A percentile compares a stretch with the other conserved stretches of the same genome.
These are phyloP conservation scores for Alcedo quadribrachys DNA, from an alignment of 2,797 vertebrate species.

Conservation along the genomic window DNA sequence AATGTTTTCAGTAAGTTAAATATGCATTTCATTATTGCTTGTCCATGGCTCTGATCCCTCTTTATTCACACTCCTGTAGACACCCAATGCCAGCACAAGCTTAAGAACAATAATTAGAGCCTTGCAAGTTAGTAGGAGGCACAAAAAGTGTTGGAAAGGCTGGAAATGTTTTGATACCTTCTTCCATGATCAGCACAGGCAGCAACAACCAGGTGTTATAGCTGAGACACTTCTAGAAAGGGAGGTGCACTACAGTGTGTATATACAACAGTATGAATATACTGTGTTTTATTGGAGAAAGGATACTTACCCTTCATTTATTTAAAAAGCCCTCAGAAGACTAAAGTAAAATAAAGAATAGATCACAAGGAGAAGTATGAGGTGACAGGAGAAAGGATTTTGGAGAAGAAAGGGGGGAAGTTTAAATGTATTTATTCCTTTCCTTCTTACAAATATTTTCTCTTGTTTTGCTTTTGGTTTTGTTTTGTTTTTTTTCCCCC, in stretches of 20 bases:
- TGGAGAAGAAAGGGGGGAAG: background rate
- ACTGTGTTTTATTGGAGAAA: background rate
- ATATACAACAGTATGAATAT: background rate
- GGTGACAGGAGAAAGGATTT: background rate
- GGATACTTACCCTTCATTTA: background rate
- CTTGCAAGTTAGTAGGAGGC: background rate
- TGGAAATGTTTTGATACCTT: background rate
- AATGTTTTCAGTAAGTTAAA: background rate
- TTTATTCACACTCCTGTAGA: background rate
- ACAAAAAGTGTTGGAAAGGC: background rate
- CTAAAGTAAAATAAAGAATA: background rate
- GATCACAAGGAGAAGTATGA: background rate
- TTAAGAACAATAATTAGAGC: background rate
- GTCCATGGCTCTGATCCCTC: background rate
- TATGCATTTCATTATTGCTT: background rate
- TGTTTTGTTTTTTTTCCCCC: background rate
- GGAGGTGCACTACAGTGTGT: fast-evolving
- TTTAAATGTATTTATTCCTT: background rate
- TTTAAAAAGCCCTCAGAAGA: background rate
- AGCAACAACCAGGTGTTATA: background rate
- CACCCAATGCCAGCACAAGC: fast-evolving
- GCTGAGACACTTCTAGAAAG: background rate
- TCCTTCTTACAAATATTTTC: background rate
- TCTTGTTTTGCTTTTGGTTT: background rate
- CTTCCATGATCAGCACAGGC: background rate